These are phyloP conservation scores for Babyrousa celebensis DNA, from an alignment of 2,797 vertebrate species.

Conservation along the genomic window DNA sequence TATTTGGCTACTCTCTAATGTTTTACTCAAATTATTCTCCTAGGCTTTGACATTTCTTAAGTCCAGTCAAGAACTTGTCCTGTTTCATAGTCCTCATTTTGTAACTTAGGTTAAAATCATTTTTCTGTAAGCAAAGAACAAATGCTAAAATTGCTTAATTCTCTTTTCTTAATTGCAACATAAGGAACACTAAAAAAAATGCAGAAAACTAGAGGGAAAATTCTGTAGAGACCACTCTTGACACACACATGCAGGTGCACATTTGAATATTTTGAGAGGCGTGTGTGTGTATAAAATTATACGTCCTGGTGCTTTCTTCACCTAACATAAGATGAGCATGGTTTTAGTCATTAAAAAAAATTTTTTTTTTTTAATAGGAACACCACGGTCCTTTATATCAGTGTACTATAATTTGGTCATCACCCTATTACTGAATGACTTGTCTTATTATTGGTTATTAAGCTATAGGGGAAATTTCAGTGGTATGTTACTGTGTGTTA, in stretches of 20 bases:
- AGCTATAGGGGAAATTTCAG: neutral
- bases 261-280: neutral
- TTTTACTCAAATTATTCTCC: neutral
- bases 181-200: neutral
- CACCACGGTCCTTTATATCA: neutral
- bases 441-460: neutral
- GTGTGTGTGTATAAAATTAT: neutral
- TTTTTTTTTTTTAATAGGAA: neutral
- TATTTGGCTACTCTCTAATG: slow-evolving; percentile 36
- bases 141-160: neutral
- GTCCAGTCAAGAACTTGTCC: neutral
- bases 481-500: neutral
- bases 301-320: neutral
- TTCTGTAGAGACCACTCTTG: neutral
- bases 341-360: slow-evolving; percentile 6
- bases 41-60: neutral
- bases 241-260: neutral
- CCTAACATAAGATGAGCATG: neutral
- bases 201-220: neutral
- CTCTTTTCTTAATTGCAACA: neutral
- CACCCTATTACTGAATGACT: neutral
- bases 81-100: neutral
- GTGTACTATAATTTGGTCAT: neutral
- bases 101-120: neutral
- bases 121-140: slow-evolving; percentile 12